Conservation (phyloP, 2,113 vertebrate species). For the Conger conger region DNA sequence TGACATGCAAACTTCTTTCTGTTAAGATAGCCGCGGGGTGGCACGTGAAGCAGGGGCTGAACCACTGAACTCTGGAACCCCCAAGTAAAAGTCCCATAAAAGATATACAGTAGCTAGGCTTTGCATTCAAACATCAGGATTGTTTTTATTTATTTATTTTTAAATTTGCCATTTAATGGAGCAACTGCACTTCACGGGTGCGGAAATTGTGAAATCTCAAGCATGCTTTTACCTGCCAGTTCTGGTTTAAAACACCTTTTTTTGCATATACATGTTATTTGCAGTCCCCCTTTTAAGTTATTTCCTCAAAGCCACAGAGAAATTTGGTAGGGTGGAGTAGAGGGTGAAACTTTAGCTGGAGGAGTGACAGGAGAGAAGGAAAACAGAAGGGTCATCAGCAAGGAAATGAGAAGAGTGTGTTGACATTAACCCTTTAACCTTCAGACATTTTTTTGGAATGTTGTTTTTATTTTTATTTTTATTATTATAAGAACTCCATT, state of each 20-base stretch:
- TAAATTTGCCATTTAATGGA: too few relatives aligned
- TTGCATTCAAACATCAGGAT: too few relatives aligned
- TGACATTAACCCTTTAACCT: constrained; percentile 15
- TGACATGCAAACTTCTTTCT: neutral
- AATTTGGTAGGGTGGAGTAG: constrained; percentile 12
- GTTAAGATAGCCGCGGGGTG: neutral
- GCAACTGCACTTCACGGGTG: neutral
- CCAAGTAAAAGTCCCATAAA: too few relatives aligned
- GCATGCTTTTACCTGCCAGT: constrained; percentile 62
- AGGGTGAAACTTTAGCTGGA: constrained; percentile 38
- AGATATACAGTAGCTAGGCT: too few relatives aligned
- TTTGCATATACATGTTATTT: neutral
- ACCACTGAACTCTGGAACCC: neutral
- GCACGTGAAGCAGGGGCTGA: neutral
- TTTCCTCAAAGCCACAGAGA: constrained; percentile 2
- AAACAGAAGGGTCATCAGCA: constrained; percentile 33
- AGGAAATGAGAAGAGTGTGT: constrained; percentile 38
- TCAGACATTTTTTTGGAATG: too few relatives aligned
- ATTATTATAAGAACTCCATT: too few relatives aligned
- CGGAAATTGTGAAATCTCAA: constrained; percentile 28
- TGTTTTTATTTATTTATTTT: neutral
- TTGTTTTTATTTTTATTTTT: too few relatives aligned
- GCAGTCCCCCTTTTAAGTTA: neutral
- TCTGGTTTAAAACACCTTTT: constrained; percentile 29
- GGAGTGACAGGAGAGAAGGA: constrained; percentile 32